phyloP scores from a whole-genome alignment of 2,888 invertebrate species.

The Ctenicera cuprea region DNA sequence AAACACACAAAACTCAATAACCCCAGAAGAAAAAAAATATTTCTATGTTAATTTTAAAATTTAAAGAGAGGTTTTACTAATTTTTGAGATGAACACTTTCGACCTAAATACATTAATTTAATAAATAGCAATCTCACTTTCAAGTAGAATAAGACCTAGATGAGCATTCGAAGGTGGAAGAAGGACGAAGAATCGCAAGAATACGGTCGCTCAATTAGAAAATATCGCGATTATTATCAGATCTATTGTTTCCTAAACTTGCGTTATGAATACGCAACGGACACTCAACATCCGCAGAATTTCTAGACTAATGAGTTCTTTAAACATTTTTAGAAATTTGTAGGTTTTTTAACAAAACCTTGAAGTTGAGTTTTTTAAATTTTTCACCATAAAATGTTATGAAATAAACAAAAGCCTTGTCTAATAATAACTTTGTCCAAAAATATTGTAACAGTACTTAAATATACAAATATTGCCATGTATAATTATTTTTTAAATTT shows the following conservation, averaged over 20 bases:
- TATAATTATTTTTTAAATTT: too few relatives aligned
- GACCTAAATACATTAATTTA: slow-evolving; percentile 28
- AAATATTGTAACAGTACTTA: too few relatives aligned
- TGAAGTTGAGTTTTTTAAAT: neutral
- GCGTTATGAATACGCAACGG: slow-evolving; percentile 11
- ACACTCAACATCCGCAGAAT: slow-evolving; percentile 15
- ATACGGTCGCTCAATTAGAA: slow-evolving; percentile 15
- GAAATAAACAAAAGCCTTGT: too few relatives aligned
- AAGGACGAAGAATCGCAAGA: slow-evolving; percentile 17
- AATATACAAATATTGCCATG: too few relatives aligned
- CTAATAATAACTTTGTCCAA: too few relatives aligned
- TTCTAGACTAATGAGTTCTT: slow-evolving; percentile 2
- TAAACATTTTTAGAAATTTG: neutral
- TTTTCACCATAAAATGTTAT: too few relatives aligned
- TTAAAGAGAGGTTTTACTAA: neutral
- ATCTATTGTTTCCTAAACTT: slow-evolving; percentile 24
- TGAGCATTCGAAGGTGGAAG: slow-evolving; percentile 19
- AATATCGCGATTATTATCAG: slow-evolving; percentile 20
- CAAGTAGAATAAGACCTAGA: slow-evolving; percentile 26
- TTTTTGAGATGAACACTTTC: slow-evolving; percentile 18
- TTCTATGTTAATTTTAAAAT: neutral
- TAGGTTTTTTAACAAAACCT: neutral
- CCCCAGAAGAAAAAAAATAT: neutral
- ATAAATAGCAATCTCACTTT: slow-evolving; percentile 27
- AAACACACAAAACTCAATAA: neutral